phyloP scores from a whole-genome alignment of 2,888 invertebrate species.

The Didymodactylos carnosus region DNA sequence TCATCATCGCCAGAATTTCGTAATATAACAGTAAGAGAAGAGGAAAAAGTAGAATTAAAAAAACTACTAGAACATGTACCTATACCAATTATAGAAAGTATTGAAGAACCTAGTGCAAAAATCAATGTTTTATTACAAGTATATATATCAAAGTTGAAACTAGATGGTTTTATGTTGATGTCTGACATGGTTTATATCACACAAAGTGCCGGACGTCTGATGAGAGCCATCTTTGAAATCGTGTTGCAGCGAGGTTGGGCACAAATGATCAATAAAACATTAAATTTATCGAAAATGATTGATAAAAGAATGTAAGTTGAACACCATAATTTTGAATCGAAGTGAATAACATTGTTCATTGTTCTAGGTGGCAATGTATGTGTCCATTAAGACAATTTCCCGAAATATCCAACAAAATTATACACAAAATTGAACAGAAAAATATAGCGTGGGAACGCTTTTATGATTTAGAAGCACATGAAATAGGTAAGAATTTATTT shows the following conservation, averaged over 20 bases:
- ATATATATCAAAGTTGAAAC: conserved; percentile 86
- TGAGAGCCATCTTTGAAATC: conserved; percentile 91
- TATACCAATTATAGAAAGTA: conserved; percentile 91
- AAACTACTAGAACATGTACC: conserved; percentile 88
- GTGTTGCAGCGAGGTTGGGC: conserved; percentile 83
- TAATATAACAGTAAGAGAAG: conserved; percentile 72
- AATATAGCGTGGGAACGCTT: conserved; percentile 46
- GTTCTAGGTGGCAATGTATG: conserved; percentile 72
- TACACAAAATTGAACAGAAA: conserved; percentile 93
- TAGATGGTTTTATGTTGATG: conserved; percentile 95
- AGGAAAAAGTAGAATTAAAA: conserved; percentile 84
- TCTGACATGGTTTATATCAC: conserved; percentile 98
- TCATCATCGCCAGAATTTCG: conserved; percentile 88
- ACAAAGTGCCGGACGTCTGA: conserved; percentile 77
- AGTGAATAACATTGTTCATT: conserved; percentile 18
- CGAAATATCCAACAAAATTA: conserved; percentile 86
- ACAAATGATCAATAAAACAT: conserved; percentile 77
- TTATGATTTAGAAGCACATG: conserved; percentile 85
- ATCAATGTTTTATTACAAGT: conserved; percentile 75
- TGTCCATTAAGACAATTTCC: conserved; percentile 85
- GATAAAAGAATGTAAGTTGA: conserved; percentile 58
- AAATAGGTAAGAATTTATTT: conserved; percentile 62
- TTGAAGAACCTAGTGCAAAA: conserved; percentile 92
- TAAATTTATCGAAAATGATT: conserved; percentile 93
- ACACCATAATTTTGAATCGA: conserved; percentile 21